Evolutionary conservation across 2,797 vertebrate genomes (phyloP).

Genomic region (Taeniopygia guttata): DNA sequence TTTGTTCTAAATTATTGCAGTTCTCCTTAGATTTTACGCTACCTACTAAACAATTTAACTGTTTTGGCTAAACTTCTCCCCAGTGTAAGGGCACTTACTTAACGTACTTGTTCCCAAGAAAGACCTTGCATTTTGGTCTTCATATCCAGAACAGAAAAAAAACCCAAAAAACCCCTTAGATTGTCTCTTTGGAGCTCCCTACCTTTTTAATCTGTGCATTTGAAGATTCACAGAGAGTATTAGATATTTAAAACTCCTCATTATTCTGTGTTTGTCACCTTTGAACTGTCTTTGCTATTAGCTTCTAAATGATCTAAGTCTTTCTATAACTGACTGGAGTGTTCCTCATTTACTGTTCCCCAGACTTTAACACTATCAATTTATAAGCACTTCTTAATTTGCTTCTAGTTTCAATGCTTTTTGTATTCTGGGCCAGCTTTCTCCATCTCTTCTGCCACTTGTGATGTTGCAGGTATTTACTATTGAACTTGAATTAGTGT

Average conservation of each 20-base stretch:
- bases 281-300: slow-evolving; percentile 41
- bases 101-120: neutral
- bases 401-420: neutral
- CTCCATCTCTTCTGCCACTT: neutral
- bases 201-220: slow-evolving; percentile 8
- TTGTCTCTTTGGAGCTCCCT: neutral
- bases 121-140: neutral
- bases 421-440: neutral
- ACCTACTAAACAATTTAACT: neutral
- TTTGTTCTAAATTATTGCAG: neutral
- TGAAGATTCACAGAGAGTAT: slow-evolving; percentile 8
- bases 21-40: neutral
- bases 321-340: slow-evolving; percentile 11
- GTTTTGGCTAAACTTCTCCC: neutral
- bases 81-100: neutral
- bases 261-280: slow-evolving; percentile 34
- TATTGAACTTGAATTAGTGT: neutral
- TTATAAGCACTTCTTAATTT: slow-evolving; percentile 29
- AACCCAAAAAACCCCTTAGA: neutral
- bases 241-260: slow-evolving; percentile 19
- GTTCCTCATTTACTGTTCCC: slow-evolving; percentile 16
- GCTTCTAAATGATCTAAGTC: slow-evolving; percentile 36
- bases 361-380: neutral
- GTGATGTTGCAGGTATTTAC: neutral
- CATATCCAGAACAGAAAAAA: neutral